A percentile compares a stretch with the other conserved stretches of the same genome.
These are phyloP conservation scores for Pachyrhynchus sulphureomaculatus DNA, from an alignment of 1,140 invertebrate genomes.

Conservation along the genomic window DNA sequence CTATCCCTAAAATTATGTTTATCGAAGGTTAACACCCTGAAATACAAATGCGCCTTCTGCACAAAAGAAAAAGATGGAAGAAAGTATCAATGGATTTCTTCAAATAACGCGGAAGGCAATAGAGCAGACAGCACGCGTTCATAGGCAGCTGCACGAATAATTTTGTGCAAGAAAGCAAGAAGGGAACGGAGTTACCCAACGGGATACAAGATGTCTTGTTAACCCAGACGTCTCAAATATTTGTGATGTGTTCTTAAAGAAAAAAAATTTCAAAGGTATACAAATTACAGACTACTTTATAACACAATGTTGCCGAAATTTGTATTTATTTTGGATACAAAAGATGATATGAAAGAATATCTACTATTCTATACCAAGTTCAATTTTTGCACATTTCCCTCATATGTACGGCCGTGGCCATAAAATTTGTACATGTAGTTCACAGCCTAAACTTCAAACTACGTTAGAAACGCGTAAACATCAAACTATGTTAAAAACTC, in stretches of 20 bases:
- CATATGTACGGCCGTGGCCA: too few species aligned
- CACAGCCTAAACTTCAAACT: too few species aligned
- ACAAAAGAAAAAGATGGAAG: constrained; percentile 16
- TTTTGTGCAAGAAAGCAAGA: constrained; percentile 19
- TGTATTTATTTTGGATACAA: constrained; percentile 1
- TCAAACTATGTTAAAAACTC: too few species aligned
- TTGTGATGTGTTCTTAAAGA: constrained; percentile 11
- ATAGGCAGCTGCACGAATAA: constrained; percentile 27
- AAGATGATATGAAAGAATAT: too few species aligned
- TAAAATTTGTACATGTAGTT: too few species aligned
- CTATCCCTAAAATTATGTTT: not conserved
- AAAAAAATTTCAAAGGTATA: too few species aligned
- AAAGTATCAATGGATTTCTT: constrained; percentile 26
- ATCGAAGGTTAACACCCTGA: constrained; percentile 17
- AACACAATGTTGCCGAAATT: not conserved
- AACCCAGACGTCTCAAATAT: constrained; percentile 20
- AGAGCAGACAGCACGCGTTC: constrained; percentile 28
- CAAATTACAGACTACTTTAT: too few species aligned
- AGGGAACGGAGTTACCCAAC: not conserved
- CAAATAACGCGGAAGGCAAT: constrained; percentile 13
- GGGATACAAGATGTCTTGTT: constrained; percentile 20
- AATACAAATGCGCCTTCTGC: not conserved
- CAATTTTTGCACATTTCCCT: too few species aligned
- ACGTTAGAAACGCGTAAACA: too few species aligned
- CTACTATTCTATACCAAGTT: too few species aligned